Base-by-base conservation (phyloP, 2,797 vertebrate species). In the Darevskia nairensis region DNA sequence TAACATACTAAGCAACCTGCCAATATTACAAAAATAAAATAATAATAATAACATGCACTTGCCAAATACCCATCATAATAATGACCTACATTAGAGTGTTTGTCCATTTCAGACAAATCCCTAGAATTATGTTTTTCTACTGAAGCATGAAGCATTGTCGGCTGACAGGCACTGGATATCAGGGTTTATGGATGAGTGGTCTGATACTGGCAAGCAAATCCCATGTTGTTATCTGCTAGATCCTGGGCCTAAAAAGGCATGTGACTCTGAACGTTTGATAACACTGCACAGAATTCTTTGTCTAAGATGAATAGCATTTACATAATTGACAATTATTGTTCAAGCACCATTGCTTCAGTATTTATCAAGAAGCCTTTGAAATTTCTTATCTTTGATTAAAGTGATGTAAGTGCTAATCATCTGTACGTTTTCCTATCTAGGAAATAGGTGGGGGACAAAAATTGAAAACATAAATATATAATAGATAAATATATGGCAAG, bases 1-100 rank as follows among this genome's bases (percentile, higher is more conserved):
- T 95, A 95, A 86, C 84, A 87, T 90, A 85, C 86, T 91, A 93
- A 95, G 83, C 91, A 90, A 95, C 89, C 88, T 92, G 92, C 84
- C 91, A 3, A 93, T 95, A 94, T 2, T 55, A 39, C 3, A 74
- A 84, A 92, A 94, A 87, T 61, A 69, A 85, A 85, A 85, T 74
- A 74, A 32, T 80, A 85, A 85, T 89, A 85, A 35, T 32, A 93
- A 77, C 66, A 7, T 0, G 1, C 74, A 66, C 64, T 89, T 94
- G 92, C 88, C 92, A 91, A 83, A 81, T 86, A 82, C 76, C 79
- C 75, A 3, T 90, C 88, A 88, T n/a, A 9, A 46, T 88, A 76
- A 93, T 15, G 88, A 68, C 74, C 3, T 1, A 55, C 87, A 85
- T 79, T 86, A 1, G 72, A 93, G 50, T 80, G 71, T 81, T 88